Base-by-base conservation (phyloP, 37 sponge, comb jelly and placozoan genomes). In the Chondrilla cf. caribensis region DNA sequence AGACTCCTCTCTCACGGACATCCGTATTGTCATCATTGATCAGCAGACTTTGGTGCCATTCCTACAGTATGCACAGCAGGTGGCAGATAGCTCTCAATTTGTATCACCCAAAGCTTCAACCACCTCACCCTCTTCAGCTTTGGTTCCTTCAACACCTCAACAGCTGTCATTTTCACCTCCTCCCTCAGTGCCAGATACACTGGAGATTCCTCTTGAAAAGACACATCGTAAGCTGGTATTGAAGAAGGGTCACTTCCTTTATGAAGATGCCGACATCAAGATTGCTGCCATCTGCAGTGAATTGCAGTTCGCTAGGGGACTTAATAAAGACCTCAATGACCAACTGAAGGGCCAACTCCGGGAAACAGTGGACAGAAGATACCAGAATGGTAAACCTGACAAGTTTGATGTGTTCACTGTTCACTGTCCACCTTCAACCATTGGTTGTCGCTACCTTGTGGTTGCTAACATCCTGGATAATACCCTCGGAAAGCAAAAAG, bases 21-120 rank as follows among this genome's bases (percentile, higher is more conserved):
- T 91, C 37, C 79, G 88, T 31, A 87, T 91, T 39, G 92, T 87
- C 59, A 85, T 91, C 62, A 78, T 87, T 58, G 92, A 91, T 79
- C 66, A 68, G 14, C 58, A 58, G 4, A 55, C 59, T 1, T 33
- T 79, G 19, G 35, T 43, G 54, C 59, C 79, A 21, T 79, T 79
- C 58, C 29, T 36, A 29, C 21, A 39, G 44, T 73, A 39, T 73
- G 76, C 76, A 19, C 31, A n/a, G 21, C 38, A 73, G 21, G 36
- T 36, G 43, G 25, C 31, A 6, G 6, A 37, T n/a, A 18, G 18
- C 1, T 28, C 25, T 29, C 8, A 19, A 15, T n/a, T 19, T 62
- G 11, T 11, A 14, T 6, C 9, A 47, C 6, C 11, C 51, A 6
- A 6, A 6, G 11, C 51, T 47, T 47, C 9, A 14, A 7, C 8